Percentiles rank a stretch among this genome's conserved stretches.
Conservation (phyloP, 2,797 vertebrate genomes). For the Taeniopygia guttata region DNA sequence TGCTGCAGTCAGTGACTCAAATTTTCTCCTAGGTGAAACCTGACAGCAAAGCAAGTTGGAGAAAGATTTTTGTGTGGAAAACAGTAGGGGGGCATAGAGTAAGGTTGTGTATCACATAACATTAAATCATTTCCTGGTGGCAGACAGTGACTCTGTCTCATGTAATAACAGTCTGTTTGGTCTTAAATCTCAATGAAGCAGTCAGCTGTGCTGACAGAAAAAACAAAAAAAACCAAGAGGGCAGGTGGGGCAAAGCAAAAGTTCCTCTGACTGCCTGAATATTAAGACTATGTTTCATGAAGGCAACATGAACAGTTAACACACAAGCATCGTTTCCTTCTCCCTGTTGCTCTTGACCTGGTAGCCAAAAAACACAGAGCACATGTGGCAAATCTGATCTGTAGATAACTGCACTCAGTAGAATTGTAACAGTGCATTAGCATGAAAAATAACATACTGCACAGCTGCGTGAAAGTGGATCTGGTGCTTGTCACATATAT, state of each 20-base stretch:
- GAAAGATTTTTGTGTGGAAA: slow-evolving; percentile 55
- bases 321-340: background rate
- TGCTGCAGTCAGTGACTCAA: slow-evolving; percentile 31
- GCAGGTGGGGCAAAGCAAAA: slow-evolving; percentile 24
- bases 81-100: slow-evolving; percentile 33
- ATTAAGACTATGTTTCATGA: background rate
- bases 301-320: slow-evolving; percentile 1
- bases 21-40: slow-evolving; percentile 55
- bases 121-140: slow-evolving; percentile 67
- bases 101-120: slow-evolving; percentile 61
- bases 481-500: slow-evolving; percentile 61
- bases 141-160: slow-evolving; percentile 66
- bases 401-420: slow-evolving; percentile 46
- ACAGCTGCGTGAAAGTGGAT: slow-evolving; percentile 55
- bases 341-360: slow-evolving; percentile 44
- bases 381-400: slow-evolving; percentile 51
- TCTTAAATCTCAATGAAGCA: slow-evolving; percentile 51
- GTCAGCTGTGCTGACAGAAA: slow-evolving; percentile 46
- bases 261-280: background rate
- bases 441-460: slow-evolving; percentile 55
- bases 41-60: slow-evolving; percentile 47
- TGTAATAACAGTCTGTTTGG: slow-evolving; percentile 43
- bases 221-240: background rate
- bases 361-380: slow-evolving; percentile 57
- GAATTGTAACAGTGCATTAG: slow-evolving; percentile 54